These are phyloP conservation scores for Caenorhabditis sinica DNA, from an alignment of 2,888 invertebrate genomes.

Conservation along the genomic window DNA sequence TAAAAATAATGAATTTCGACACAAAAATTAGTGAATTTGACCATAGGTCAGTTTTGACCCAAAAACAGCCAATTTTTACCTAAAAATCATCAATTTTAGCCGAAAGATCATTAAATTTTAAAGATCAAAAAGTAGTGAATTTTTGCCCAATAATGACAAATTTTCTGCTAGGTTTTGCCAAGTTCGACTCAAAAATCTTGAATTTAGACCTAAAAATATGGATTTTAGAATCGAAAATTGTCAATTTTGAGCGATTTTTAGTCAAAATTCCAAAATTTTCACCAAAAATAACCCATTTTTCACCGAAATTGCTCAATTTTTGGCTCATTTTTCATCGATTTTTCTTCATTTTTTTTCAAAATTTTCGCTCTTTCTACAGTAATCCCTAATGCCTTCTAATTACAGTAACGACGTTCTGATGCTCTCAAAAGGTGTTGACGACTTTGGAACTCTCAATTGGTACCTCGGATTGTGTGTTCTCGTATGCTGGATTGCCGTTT, in stretches of 20 bases:
- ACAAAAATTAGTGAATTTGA: background rate
- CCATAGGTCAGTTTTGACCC: background rate
- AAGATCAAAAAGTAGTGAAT: too few relatives aligned
- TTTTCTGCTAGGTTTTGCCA: too few relatives aligned
- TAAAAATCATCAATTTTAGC: too few relatives aligned
- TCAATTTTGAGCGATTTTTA: background rate
- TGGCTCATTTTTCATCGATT: background rate
- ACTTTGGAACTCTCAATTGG: slow-evolving; percentile 85
- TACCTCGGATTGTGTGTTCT: slow-evolving; percentile 89
- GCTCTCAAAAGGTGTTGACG: slow-evolving; percentile 78
- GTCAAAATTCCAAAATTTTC: background rate
- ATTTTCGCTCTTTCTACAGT: too few relatives aligned
- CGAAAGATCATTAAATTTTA: too few relatives aligned
- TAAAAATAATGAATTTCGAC: background rate
- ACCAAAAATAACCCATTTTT: background rate
- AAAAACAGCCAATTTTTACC: background rate
- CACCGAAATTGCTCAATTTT: too few relatives aligned
- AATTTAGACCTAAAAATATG: background rate
- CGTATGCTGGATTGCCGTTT: slow-evolving; percentile 90
- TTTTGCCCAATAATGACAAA: too few relatives aligned
- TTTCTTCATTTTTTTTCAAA: background rate
- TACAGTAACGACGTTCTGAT: slow-evolving; percentile 82
- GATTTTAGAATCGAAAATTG: background rate
- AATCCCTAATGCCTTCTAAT: background rate
- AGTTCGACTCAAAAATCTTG: background rate